A percentile compares a stretch with the other conserved stretches of the same genome.
These are phyloP conservation scores for Ramphastos sulfuratus DNA, from an alignment of 2,113 vertebrate species.

Conservation along the genomic window DNA sequence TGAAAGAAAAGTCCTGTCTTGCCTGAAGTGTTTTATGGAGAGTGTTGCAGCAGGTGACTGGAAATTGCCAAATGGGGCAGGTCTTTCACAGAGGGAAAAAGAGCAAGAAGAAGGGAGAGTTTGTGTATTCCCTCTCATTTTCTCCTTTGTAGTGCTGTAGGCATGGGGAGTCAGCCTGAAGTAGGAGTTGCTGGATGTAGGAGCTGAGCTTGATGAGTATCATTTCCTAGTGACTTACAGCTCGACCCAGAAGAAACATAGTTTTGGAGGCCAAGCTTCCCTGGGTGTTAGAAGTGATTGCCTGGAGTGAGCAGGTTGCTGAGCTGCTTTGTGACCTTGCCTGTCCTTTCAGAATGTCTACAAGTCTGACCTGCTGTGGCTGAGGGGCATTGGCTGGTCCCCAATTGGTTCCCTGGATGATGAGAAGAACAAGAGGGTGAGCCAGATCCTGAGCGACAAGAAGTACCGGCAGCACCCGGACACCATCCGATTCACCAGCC, in stretches of 20 bases:
- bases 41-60: too few species aligned
- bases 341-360: constrained; percentile 74
- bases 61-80: background rate
- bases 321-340: too few species aligned
- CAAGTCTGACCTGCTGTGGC: constrained; percentile 82
- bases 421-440: constrained; percentile 83
- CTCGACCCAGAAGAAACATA: too few species aligned
- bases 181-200: background rate
- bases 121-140: background rate
- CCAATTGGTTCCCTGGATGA: constrained; percentile 80
- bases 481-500: constrained; percentile 77
- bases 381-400: constrained; percentile 82
- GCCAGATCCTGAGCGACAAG: constrained; percentile 79
- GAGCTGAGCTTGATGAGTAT: background rate
- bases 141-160: background rate
- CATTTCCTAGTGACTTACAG: too few species aligned
- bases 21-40: too few species aligned
- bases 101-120: background rate
- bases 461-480: constrained; percentile 83
- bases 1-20: too few species aligned
- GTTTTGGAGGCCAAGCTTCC: too few species aligned
- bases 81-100: background rate
- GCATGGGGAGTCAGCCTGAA: background rate
- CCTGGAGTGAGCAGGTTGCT: background rate
- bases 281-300: background rate